These are phyloP conservation scores for Macrobrachium rosenbergii DNA, from an alignment of 1,140 invertebrate genomes.

Conservation along the genomic window DNA sequence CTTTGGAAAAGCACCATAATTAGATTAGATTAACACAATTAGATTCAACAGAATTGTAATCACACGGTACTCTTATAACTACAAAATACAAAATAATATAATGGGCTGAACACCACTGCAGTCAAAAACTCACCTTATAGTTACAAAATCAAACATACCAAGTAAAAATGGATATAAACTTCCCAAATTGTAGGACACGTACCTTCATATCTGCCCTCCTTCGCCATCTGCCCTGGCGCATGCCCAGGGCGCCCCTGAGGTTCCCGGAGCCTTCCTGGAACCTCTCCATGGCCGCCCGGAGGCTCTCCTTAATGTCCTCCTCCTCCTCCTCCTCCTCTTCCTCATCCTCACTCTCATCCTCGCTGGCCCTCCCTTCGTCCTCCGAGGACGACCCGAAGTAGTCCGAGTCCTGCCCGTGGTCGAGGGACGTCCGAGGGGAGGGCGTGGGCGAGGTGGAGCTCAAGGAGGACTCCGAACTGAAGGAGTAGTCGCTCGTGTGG, in stretches of 20 bases:
- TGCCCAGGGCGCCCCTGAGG: not conserved
- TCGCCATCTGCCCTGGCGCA: not conserved
- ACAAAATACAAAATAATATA: too few species aligned
- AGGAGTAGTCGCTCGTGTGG: slow-evolving; percentile 36
- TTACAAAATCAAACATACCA: too few species aligned
- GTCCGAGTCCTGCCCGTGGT: slow-evolving; percentile 24
- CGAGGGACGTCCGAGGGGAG: not conserved
- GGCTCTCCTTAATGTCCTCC: not conserved
- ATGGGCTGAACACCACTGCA: too few species aligned
- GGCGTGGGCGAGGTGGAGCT: slow-evolving; percentile 27
- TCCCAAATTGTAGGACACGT: not conserved
- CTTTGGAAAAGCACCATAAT: too few species aligned
- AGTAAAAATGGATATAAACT: too few species aligned
- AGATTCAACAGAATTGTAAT: too few species aligned
- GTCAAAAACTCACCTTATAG: too few species aligned
- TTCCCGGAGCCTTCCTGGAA: not conserved
- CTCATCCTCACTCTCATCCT: not conserved
- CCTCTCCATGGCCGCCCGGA: slow-evolving; percentile 31
- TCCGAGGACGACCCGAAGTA: slow-evolving; percentile 33
- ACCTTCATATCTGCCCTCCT: slow-evolving; percentile 30
- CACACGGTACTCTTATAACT: too few species aligned
- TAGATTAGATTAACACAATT: too few species aligned
- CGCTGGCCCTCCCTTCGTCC: not conserved
- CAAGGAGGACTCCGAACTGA: slow-evolving; percentile 29
- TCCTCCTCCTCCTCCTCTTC: slow-evolving; percentile 3